Evolutionary conservation across 2,797 vertebrate species (phyloP), one percentile per base, ranked within the genome.

Genomic region (Alca torda): DNA sequence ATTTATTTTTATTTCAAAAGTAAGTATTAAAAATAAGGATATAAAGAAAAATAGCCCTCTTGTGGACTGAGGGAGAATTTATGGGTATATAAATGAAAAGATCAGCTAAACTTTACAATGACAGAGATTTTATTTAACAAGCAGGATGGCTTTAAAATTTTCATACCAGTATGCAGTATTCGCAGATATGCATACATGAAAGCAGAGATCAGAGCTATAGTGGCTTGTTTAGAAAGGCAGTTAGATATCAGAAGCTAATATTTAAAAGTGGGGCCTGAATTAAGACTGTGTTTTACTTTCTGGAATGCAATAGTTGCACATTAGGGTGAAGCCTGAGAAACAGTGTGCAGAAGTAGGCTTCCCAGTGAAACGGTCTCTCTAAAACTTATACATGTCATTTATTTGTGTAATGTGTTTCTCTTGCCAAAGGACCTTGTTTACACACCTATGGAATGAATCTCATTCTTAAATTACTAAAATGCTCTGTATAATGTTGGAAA

Each of bases 1-100:
- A 50, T 75, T 88, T 84, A 45, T 56, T 94, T 96, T 94, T 81
- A 88, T 94, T 93, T 72, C 25, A 75, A 59, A 92, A 85, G 15
- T 51, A 84, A 91, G n/a, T 76, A 90, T 45, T 53, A 80, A 84
- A 92, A 60, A 91, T 54, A 57, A 87, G 35, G 48, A 70, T 88
- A 84, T 56, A 74, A 93, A 93, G 28, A 30, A 92, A 87, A 95
- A 82, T 73, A 83, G 46, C 12, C 5, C 3, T 82, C 6, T 84
- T 54, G 28, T 82, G 21, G 43, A 43, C 11, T 48, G 65, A 26
- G 21, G 23, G 84, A 74, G 69, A 92, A 94, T 75, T 87, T 94
- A 83, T 69, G 54, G 53, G 28, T 72, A 4, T 72, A 87, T 78
- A 95, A 95, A 91, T 85, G 53, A 85, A 92, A 92, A 78, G 41